These are phyloP conservation scores for Nesoenas mayeri DNA, from an alignment of 2,113 vertebrate species.

Conservation along the genomic window DNA sequence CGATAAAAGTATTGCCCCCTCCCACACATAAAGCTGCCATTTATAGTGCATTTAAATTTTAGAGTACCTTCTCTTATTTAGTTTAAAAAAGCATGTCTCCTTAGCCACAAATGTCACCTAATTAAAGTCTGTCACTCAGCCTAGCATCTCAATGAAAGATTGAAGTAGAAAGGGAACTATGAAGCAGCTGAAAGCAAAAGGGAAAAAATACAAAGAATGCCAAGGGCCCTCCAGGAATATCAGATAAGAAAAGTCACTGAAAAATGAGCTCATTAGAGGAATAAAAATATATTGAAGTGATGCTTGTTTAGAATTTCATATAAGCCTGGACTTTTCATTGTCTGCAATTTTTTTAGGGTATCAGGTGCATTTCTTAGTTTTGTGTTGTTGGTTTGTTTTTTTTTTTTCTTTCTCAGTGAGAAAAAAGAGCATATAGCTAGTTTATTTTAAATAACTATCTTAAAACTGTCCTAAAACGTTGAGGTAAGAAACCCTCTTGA, in stretches of 20 bases:
- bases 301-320: neutral
- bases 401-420: neutral
- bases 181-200: slow-evolving; percentile 50
- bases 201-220: slow-evolving; percentile 43
- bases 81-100: slow-evolving; percentile 30
- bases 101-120: slow-evolving; percentile 48
- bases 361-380: neutral
- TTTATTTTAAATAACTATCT: neutral
- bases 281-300: slow-evolving; percentile 24
- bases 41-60: slow-evolving; percentile 26
- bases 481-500: neutral
- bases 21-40: slow-evolving; percentile 9
- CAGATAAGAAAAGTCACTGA: slow-evolving; percentile 47
- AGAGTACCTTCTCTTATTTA: slow-evolving; percentile 25
- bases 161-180: slow-evolving; percentile 29
- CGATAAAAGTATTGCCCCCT: neutral
- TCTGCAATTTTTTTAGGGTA: neutral
- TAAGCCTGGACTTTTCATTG: neutral
- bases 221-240: slow-evolving; percentile 45
- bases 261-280: slow-evolving; percentile 57
- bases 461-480: neutral
- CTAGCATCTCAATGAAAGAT: slow-evolving; percentile 57
- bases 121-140: slow-evolving; percentile 56
- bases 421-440: neutral
- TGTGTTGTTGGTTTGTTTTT: no score